Evolutionary conservation across 2,113 vertebrate species (phyloP).

Genomic region (Embiotoca jacksoni): DNA sequence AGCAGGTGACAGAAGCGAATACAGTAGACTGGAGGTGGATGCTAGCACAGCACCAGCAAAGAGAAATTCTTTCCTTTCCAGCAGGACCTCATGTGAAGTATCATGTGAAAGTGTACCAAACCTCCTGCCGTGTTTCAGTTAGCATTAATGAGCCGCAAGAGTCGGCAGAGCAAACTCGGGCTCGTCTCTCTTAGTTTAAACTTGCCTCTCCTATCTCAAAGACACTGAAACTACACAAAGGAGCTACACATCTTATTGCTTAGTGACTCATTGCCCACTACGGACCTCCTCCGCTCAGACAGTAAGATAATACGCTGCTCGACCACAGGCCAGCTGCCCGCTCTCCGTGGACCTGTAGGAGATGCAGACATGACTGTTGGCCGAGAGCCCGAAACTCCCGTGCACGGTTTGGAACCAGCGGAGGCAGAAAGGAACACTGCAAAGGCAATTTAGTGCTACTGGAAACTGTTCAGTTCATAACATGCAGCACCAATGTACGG

Average conservation of each 20-base stretch:
- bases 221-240: conserved; percentile 60
- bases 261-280: conserved; percentile 55
- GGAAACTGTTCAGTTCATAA: conserved; percentile 35
- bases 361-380: conserved; percentile 47
- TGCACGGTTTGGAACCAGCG: conserved; percentile 34
- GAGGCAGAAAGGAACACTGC: conserved; percentile 9
- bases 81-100: conserved; percentile 39
- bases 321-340: conserved; percentile 69
- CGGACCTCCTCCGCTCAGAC: conserved; percentile 52
- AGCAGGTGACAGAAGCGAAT: not conserved
- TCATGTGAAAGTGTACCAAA: conserved; percentile 25
- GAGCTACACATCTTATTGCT: conserved; percentile 60
- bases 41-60: conserved; percentile 2
- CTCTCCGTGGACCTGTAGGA: conserved; percentile 13
- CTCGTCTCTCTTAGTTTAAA: conserved; percentile 21
- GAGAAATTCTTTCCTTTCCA: conserved; percentile 32
- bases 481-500: conserved; percentile 28
- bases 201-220: conserved; percentile 56
- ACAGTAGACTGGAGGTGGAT: not conserved
- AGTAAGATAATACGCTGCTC: conserved; percentile 75
- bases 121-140: conserved; percentile 51
- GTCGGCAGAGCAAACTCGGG: conserved; percentile 17
- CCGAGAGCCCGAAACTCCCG: conserved; percentile 37
- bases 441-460: conserved; percentile 40
- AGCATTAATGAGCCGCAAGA: conserved; percentile 55